These are phyloP conservation scores for Aplysia californica DNA, from an alignment of 1,140 invertebrate genomes.

Conservation along the genomic window DNA sequence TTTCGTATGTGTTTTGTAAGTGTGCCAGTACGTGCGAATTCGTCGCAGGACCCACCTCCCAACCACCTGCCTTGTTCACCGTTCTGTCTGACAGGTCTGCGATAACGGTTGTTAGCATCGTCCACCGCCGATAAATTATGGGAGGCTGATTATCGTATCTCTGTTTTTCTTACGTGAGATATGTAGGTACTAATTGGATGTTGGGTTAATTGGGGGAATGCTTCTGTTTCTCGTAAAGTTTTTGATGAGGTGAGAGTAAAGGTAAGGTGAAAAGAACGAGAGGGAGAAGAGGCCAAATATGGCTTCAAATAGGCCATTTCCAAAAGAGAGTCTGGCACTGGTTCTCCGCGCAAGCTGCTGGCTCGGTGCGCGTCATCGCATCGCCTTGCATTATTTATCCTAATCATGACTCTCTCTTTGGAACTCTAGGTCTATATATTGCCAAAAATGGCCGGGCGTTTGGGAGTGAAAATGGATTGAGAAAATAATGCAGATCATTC, in stretches of 20 bases:
- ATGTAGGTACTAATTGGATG: too few relatives aligned
- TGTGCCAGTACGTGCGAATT: background rate
- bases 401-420: too few relatives aligned
- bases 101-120: slow-evolving; percentile 2
- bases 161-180: too few relatives aligned
- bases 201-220: too few relatives aligned
- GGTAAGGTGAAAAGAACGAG: background rate
- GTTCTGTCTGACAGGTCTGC: background rate
- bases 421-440: too few relatives aligned
- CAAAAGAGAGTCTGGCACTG: background rate
- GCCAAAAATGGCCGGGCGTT: too few relatives aligned
- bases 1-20: background rate
- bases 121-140: background rate
- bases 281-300: slow-evolving; percentile 21
- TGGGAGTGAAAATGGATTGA: too few relatives aligned
- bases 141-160: background rate
- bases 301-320: slow-evolving; percentile 16
- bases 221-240: too few relatives aligned
- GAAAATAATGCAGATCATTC: too few relatives aligned
- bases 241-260: slow-evolving; percentile 16
- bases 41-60: background rate
- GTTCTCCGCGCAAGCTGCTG: background rate
- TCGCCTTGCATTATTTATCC: slow-evolving; percentile 26
- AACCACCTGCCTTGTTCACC: slow-evolving; percentile 18
- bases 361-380: slow-evolving; percentile 9